phyloP scores from a whole-genome alignment of 2,797 vertebrate species.

The Schizopygopsis pylzovi region DNA sequence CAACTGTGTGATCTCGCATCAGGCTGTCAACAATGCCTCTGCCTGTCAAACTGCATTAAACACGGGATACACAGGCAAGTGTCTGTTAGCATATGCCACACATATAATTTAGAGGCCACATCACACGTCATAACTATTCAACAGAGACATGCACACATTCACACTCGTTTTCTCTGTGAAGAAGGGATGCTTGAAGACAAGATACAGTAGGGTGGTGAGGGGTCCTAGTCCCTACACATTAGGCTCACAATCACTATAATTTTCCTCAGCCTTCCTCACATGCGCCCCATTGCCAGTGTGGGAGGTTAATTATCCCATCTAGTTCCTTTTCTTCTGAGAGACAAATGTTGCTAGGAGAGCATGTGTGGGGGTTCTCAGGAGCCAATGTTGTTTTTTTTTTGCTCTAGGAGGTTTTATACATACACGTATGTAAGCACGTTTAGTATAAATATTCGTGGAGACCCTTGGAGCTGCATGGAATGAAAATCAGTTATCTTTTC shows the following conservation, averaged over 20 bases:
- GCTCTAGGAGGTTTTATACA: constrained; percentile 14
- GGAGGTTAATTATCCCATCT: constrained; percentile 78
- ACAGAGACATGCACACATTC: background rate
- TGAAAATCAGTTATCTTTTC: constrained; percentile 27
- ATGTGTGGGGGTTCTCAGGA: background rate
- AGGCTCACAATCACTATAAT: constrained; percentile 80
- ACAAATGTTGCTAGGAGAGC: constrained; percentile 18
- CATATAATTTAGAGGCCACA: background rate
- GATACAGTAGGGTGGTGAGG: constrained; percentile 3
- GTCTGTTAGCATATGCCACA: background rate
- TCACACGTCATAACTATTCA: background rate
- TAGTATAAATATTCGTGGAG: constrained; percentile 33
- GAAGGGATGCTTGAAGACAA: constrained; percentile 21
- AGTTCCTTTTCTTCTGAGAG: constrained; percentile 26
- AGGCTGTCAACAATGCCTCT: background rate
- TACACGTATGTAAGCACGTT: constrained; percentile 15
- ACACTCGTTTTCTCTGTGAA: background rate
- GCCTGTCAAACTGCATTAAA: constrained; percentile 17
- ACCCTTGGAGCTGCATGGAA: constrained; percentile 7
- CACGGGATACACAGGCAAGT: background rate
- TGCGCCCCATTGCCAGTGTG: constrained; percentile 73
- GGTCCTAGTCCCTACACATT: constrained; percentile 65
- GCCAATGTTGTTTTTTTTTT: background rate
- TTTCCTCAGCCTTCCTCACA: constrained; percentile 70
- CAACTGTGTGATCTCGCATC: constrained; percentile 1